Evolutionary conservation across 2,113 vertebrate species (phyloP).

Genomic region (Saguinus imperator): DNA sequence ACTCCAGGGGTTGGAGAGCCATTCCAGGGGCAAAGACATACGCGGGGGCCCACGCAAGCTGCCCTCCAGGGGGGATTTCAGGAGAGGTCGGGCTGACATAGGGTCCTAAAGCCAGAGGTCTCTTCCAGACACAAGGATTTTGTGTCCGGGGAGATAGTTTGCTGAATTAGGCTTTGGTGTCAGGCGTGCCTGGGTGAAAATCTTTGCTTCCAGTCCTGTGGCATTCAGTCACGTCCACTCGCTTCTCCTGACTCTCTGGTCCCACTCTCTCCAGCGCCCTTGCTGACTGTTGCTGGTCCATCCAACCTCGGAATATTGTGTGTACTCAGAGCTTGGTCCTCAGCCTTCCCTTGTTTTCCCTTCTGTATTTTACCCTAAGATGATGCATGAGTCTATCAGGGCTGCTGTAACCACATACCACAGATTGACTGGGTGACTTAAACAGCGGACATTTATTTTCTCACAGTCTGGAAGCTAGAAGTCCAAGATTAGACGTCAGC

Average conservation of each 20-base stretch:
- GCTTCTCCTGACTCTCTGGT: background rate
- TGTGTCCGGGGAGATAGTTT: background rate
- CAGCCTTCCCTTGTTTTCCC: background rate
- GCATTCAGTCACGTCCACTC: background rate
- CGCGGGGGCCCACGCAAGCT: background rate
- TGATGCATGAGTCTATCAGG: background rate
- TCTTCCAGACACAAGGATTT: background rate
- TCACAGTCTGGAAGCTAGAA: background rate
- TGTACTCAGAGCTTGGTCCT: background rate
- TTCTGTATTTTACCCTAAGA: background rate
- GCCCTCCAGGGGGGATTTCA: background rate
- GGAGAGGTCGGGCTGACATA: background rate
- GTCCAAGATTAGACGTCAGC: background rate
- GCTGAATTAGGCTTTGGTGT: background rate
- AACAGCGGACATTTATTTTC: background rate
- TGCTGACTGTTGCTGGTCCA: background rate
- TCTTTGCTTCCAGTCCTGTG: background rate
- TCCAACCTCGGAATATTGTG: background rate
- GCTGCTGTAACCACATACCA: background rate
- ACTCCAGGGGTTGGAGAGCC: background rate
- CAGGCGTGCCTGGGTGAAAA: background rate
- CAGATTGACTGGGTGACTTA: too few relatives aligned
- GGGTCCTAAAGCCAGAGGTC: too few relatives aligned
- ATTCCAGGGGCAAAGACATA: background rate
- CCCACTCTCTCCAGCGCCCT: background rate